These are phyloP conservation scores for Cataglyphis hispanica DNA, from an alignment of 1,140 invertebrate genomes.

Conservation along the genomic window DNA sequence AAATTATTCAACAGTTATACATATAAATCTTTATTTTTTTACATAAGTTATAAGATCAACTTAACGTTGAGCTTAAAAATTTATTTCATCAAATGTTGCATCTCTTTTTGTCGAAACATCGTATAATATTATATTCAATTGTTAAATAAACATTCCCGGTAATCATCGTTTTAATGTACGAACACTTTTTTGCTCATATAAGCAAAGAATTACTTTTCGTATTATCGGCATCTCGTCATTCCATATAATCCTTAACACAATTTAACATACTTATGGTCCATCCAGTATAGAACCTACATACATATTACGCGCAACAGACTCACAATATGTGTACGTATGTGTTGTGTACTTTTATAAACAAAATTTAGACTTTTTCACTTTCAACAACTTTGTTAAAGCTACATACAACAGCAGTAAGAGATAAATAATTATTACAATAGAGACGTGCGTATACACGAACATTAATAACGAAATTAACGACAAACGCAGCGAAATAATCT, in stretches of 20 bases:
- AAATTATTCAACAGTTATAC: constrained; percentile 34
- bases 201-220: neutral
- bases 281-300: constrained; percentile 35
- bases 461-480: constrained; percentile 44
- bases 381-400: constrained; percentile 33
- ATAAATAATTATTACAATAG: constrained; percentile 50
- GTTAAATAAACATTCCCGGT: constrained; percentile 51
- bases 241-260: constrained; percentile 23
- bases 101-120: constrained; percentile 6
- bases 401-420: constrained; percentile 42
- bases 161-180: constrained; percentile 14
- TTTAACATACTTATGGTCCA: constrained; percentile 43
- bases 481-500: constrained; percentile 33
- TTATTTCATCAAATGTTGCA: constrained; percentile 15
- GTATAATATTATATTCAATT: constrained; percentile 7
- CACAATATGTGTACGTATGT: neutral
- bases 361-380: constrained; percentile 2
- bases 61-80: constrained; percentile 21
- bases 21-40: constrained; percentile 39
- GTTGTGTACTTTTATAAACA: constrained; percentile 30
- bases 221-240: neutral
- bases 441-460: constrained; percentile 1
- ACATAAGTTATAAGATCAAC: constrained; percentile 31
- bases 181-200: constrained; percentile 29
- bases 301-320: constrained; percentile 5